Evolutionary conservation across 2,113 vertebrate species (phyloP).

Genomic region (Nyctibius bracteatus): DNA sequence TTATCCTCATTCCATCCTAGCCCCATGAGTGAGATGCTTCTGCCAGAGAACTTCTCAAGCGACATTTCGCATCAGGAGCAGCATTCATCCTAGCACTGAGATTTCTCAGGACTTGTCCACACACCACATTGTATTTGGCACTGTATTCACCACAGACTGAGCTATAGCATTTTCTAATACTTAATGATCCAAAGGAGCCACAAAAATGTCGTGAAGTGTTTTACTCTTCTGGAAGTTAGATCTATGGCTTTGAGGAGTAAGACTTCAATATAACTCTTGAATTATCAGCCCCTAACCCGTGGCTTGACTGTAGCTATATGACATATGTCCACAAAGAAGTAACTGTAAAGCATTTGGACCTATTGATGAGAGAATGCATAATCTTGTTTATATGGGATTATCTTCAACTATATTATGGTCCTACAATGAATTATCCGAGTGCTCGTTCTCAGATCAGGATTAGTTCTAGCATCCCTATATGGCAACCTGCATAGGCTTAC

Average conservation of each 20-base stretch:
- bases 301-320: not conserved
- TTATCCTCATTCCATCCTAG: not conserved
- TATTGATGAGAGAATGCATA: not conserved
- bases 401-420: not conserved
- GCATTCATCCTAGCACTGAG: not conserved
- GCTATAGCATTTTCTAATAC: not conserved
- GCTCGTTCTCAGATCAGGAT: not conserved
- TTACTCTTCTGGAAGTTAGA: not conserved
- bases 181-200: not conserved
- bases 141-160: rapidly evolving
- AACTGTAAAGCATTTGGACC: not conserved
- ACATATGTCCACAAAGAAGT: not conserved
- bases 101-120: not conserved
- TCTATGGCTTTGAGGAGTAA: not conserved
- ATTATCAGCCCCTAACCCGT: not conserved
- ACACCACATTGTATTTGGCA: not conserved
- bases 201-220: not conserved
- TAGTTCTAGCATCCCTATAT: not conserved
- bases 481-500: not conserved
- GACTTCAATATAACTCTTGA: not conserved
- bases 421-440: not conserved
- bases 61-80: not conserved
- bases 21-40: not conserved
- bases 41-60: not conserved
- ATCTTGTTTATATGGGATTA: not conserved